Evolutionary conservation across 2,113 vertebrate species (phyloP).

Genomic region (Onychostoma macrolepis): DNA sequence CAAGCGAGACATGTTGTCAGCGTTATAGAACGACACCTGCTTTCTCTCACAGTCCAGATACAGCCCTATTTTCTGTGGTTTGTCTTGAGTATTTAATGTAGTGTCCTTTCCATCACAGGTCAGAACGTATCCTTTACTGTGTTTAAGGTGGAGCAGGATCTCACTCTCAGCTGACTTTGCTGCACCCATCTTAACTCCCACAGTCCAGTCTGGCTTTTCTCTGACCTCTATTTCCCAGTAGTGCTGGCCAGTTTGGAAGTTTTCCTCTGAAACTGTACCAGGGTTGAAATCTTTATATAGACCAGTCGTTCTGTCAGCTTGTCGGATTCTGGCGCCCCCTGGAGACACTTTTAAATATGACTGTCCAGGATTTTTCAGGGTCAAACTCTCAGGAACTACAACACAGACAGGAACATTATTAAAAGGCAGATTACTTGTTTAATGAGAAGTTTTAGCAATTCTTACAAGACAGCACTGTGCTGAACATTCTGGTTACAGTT

Average conservation of each 20-base stretch:
- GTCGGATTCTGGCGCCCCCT: slow-evolving; percentile 50
- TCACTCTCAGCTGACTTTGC: slow-evolving; percentile 8
- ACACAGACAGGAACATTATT: not conserved
- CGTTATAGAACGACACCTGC: slow-evolving; percentile 60
- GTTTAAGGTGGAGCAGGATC: slow-evolving; percentile 45
- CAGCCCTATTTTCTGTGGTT: slow-evolving; percentile 56
- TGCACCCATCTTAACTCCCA: slow-evolving; percentile 51
- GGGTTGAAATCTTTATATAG: not conserved
- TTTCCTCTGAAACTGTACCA: slow-evolving; percentile 15
- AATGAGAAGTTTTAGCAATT: not conserved
- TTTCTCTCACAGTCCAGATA: slow-evolving; percentile 56
- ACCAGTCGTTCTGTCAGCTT: not conserved
- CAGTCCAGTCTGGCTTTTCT: slow-evolving; percentile 55
- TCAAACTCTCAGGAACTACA: slow-evolving; percentile 38
- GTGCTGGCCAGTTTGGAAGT: slow-evolving; percentile 56
- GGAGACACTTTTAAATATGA: slow-evolving; percentile 49
- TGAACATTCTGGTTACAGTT: not conserved
- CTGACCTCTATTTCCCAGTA: slow-evolving; percentile 64
- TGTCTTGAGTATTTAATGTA: not conserved
- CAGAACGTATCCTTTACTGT: slow-evolving; percentile 29
- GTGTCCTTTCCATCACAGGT: not conserved
- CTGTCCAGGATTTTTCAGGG: slow-evolving; percentile 33
- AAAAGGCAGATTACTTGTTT: not conserved
- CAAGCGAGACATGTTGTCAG: slow-evolving; percentile 57
- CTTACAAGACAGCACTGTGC: not conserved